These are phyloP conservation scores for Alviniconcha strummeri DNA, from an alignment of 2,888 invertebrate genomes.

Conservation along the genomic window DNA sequence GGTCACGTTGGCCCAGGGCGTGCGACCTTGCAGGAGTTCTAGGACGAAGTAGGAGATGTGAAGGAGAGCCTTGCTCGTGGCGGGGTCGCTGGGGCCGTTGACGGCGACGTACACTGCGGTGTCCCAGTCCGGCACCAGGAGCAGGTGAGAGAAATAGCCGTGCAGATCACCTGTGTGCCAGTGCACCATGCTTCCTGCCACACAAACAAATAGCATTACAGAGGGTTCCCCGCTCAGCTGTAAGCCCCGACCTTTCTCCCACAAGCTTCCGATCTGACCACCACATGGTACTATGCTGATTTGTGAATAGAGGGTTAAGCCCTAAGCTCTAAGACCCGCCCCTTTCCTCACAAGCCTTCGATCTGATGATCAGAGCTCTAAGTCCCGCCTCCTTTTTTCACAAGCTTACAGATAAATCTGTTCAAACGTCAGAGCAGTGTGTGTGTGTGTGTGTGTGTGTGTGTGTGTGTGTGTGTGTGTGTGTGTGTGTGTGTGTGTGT, in stretches of 20 bases:
- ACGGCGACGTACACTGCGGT: slow-evolving; percentile 32
- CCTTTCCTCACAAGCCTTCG: no score
- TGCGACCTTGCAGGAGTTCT: slow-evolving; percentile 28
- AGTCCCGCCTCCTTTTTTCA: no score
- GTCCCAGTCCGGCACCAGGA: slow-evolving; percentile 35
- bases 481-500: no score
- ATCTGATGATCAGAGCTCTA: no score
- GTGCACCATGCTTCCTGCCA: slow-evolving; percentile 29
- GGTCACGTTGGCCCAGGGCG: slow-evolving; percentile 34
- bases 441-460: neutral
- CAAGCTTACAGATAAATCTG: neutral
- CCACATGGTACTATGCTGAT: no score
- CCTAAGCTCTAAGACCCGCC: no score
- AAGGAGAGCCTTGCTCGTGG: slow-evolving; percentile 9
- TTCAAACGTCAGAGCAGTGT: neutral
- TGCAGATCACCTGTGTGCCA: slow-evolving; percentile 34
- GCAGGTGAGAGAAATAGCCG: slow-evolving; percentile 34
- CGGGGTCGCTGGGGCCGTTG: slow-evolving; percentile 35
- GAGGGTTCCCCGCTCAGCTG: no score
- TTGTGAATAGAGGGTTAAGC: no score
- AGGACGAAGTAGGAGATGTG: slow-evolving; percentile 31
- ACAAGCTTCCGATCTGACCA: no score
- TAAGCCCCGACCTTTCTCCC: no score
- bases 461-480: neutral
- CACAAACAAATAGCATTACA: neutral